Percentiles rank a stretch among this genome's conserved stretches.
Evolutionary conservation across 2,113 vertebrate genomes (phyloP).

Genomic region (Beaufortia kweichowensis): DNA sequence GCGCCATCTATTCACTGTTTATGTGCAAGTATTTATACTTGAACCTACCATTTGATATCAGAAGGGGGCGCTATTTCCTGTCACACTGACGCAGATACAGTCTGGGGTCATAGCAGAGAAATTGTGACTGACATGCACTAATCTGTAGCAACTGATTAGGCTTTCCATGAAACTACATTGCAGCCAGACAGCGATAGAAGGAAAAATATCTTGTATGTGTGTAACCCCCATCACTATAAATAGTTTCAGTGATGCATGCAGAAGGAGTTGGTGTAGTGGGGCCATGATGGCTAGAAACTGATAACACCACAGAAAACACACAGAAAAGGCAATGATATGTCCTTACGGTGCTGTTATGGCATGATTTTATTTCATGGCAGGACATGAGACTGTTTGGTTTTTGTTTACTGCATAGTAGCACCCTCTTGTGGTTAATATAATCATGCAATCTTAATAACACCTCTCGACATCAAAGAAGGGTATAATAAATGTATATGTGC

Average conservation of each 20-base stretch:
- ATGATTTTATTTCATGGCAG: neutral
- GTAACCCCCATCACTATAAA: slow-evolving; percentile 18
- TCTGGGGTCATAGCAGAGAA: no score
- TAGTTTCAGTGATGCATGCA: slow-evolving; percentile 28
- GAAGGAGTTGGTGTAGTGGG: slow-evolving; percentile 16
- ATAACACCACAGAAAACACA: slow-evolving; percentile 10
- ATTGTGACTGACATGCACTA: neutral
- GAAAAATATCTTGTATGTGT: neutral
- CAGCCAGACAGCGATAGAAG: slow-evolving; percentile 49
- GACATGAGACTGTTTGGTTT: no score
- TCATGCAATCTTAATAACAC: no score
- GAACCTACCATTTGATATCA: neutral
- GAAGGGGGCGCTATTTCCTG: neutral
- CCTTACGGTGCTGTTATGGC: neutral
- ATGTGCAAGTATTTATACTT: neutral
- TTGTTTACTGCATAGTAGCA: slow-evolving; percentile 5
- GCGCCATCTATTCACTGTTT: neutral
- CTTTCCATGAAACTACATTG: neutral
- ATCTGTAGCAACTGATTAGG: neutral
- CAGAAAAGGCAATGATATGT: neutral
- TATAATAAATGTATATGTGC: no score
- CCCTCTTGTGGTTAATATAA: slow-evolving; percentile 25
- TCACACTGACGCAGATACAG: no score
- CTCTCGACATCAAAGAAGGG: no score
- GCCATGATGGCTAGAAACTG: slow-evolving; percentile 37